Conservation (phyloP, 2,113 vertebrate genomes). For the Melanerpes aurifrons region DNA sequence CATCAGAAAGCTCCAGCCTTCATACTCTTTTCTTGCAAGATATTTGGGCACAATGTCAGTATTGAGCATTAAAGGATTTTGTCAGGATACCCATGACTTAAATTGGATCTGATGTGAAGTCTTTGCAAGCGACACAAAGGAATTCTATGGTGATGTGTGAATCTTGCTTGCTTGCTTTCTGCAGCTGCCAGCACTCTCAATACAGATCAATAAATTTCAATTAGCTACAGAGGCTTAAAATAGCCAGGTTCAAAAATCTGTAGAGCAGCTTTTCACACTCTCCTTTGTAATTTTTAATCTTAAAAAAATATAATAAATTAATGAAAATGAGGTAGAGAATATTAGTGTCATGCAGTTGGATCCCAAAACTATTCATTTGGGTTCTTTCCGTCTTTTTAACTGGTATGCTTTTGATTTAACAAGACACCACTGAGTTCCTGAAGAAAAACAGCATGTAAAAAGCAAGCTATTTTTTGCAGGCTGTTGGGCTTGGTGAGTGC, state of each 20-base stretch:
- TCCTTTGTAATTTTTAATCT: neutral
- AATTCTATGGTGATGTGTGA: neutral
- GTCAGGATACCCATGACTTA: neutral
- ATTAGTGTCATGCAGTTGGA: neutral
- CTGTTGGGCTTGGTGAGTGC: neutral
- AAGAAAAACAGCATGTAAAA: neutral
- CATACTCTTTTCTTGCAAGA: neutral
- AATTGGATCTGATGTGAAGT: neutral
- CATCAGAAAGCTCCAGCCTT: neutral
- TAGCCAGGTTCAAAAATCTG: conserved; percentile 5
- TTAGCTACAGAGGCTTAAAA: conserved; percentile 24
- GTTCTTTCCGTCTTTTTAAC: neutral
- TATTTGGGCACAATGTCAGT: neutral
- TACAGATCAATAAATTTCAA: conserved; percentile 42
- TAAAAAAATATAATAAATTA: neutral
- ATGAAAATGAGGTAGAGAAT: neutral
- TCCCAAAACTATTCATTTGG: neutral
- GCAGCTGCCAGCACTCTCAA: neutral
- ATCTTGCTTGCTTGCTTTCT: neutral
- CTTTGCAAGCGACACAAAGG: neutral
- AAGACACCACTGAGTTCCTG: neutral
- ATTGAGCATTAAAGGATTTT: neutral
- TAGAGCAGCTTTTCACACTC: conserved; percentile 1
- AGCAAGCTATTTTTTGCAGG: neutral
- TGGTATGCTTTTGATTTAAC: neutral